Conservation (phyloP, 1,140 invertebrate genomes). For the Doryteuthis pealeii region DNA sequence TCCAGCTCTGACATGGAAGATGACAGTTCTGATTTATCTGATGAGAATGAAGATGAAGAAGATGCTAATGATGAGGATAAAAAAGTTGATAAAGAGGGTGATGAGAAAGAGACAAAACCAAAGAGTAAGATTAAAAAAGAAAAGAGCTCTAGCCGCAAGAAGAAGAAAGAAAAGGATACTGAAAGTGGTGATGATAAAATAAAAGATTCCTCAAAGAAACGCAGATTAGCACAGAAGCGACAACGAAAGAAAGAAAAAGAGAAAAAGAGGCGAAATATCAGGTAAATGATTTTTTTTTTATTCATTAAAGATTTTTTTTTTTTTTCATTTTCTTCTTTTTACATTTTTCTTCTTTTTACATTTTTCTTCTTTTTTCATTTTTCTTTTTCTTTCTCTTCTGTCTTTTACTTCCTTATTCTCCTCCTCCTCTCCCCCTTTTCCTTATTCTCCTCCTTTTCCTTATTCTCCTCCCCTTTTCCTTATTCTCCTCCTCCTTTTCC, state of each 20-base stretch:
- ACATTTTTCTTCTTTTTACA: not conserved
- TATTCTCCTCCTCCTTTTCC: no score
- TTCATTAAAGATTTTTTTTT: constrained; percentile 1
- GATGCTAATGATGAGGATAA: not conserved
- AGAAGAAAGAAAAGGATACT: constrained; percentile 20
- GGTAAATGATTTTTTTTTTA: not conserved
- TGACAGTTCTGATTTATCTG: not conserved
- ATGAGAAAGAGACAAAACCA: constrained; percentile 5
- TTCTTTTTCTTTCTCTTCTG: not conserved
- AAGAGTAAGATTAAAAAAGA: not conserved
- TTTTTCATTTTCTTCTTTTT: not conserved
- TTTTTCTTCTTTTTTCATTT: not conserved
- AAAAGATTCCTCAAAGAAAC: not conserved
- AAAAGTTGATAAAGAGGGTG: constrained; percentile 9
- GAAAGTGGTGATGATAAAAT: constrained; percentile 10
- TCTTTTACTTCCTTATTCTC: not conserved
- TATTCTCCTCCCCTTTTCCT: not conserved
- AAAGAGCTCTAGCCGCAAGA: constrained; percentile 12
- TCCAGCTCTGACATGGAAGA: constrained; percentile 2
- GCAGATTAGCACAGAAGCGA: not conserved
- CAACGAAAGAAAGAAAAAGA: constrained; percentile 18
- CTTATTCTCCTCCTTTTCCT: not conserved
- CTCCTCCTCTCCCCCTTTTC: not conserved
- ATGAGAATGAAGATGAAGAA: not conserved
- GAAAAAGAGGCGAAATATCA: constrained; percentile 11